Evolutionary conservation across 1,140 invertebrate species (phyloP), one percentile per base, ranked within the genome.

Genomic region (Drosophila setifemur): DNA sequence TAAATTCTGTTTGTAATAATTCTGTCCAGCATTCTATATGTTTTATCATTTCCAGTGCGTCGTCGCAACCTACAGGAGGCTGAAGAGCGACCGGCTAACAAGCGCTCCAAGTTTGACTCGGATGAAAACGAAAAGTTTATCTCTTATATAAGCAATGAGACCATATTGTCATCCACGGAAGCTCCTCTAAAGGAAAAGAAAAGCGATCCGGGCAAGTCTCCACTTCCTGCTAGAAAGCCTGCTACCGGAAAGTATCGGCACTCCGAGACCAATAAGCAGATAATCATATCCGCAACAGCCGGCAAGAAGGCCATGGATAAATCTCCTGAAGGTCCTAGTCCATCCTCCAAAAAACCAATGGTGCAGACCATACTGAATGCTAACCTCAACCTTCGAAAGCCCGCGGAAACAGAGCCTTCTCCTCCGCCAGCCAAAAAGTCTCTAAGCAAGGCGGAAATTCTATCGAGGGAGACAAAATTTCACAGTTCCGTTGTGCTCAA

Each of bases 321-420:
- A n/a, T 3, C 44, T 1, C 1, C 18, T 4, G 33, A 4, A 4
- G 31, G 57, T n/a, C n/a, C 23, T 9, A 14, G 8, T n/a, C 2
- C 44, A 1, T 3, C 19, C 1, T 7, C 26, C 6, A 72, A 63
- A 18, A 72, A 71, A 14, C 23, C 47, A 0, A 5, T 71, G n/a
- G 33, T 72, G 8, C 69, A 71, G 33, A 61, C 54, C 5, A 0
- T 71, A n/a, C 25, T 71, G 2, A 28, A 47, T 14, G 26, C 67
- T n/a, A 18, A 23, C n/a, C 16, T 71, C 2, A 49, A 29, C 25
- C 11, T 61, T 1, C 68, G 47, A 0, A 71, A 61, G 9, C 21
- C 67, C 6, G 4, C 14, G n/a, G n/a, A 11, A 7, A 25, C 0
- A 18, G 55, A 44, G 1, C 21, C 16, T 31, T 8, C 9, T 11